Evolutionary conservation across 2,113 vertebrate genomes (phyloP).

Genomic region (Psammodynastes pulverulentus): DNA sequence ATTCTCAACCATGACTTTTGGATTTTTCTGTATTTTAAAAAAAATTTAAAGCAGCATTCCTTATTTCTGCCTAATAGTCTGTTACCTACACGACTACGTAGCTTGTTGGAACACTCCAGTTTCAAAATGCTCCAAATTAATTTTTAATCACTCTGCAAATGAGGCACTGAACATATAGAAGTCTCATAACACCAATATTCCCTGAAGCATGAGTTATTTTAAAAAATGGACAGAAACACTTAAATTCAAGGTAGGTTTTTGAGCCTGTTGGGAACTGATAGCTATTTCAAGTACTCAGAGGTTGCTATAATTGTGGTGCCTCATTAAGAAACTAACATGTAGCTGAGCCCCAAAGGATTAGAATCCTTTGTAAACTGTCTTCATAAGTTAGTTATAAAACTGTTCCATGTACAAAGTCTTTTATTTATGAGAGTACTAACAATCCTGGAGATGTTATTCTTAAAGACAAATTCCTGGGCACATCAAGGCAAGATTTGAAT

Average conservation of each 20-base stretch:
- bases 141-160: not conserved
- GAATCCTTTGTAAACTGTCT: not conserved
- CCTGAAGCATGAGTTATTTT: not conserved
- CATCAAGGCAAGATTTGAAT: not conserved
- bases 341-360: not conserved
- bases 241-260: not conserved
- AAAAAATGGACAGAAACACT: not conserved
- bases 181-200: not conserved
- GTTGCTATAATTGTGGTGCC: not conserved
- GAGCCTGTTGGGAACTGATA: not conserved
- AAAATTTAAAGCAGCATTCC: not conserved
- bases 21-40: not conserved
- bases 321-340: not conserved
- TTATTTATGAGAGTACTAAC: constrained; percentile 33
- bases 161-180: not conserved
- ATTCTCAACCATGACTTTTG: not conserved
- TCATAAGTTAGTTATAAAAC: not conserved
- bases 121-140: not conserved
- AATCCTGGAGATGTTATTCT: constrained; percentile 25
- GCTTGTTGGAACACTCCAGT: not conserved
- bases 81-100: not conserved
- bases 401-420: not conserved
- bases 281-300: not conserved
- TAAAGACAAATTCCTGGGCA: not conserved
- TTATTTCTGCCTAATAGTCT: not conserved